Percentiles rank a stretch among this genome's conserved stretches.
Evolutionary conservation across 2,888 invertebrate genomes (phyloP).

Genomic region (Crossocerus cetratus): DNA sequence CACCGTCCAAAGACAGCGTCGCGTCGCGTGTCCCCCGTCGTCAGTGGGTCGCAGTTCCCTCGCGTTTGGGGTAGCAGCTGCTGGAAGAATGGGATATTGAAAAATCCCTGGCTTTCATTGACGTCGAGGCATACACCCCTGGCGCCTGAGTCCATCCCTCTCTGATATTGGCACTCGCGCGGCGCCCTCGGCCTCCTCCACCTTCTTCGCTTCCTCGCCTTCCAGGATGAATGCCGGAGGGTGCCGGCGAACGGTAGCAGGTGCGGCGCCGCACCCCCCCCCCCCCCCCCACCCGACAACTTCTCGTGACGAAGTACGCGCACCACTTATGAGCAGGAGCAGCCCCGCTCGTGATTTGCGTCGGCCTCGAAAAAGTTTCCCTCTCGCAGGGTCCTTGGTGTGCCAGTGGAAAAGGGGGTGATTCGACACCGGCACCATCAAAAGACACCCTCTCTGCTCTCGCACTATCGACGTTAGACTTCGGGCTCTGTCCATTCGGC

Average conservation of each 20-base stretch:
- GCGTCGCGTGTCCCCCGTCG: conserved; percentile 9
- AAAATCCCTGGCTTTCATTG: conserved; percentile 65
- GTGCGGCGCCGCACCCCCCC: too few relatives aligned
- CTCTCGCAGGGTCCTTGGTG: conserved; percentile 24
- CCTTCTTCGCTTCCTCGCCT: conserved; percentile 18
- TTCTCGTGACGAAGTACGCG: conserved; percentile 55
- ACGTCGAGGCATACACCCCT: conserved; percentile 40
- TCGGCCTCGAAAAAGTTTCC: conserved; percentile 29
- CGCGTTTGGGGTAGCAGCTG: conserved; percentile 41
- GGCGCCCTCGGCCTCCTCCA: conserved; percentile 18
- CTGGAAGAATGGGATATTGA: conserved; percentile 67
- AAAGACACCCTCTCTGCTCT: conserved; percentile 6
- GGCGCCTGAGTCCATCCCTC: conserved; percentile 6
- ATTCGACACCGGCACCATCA: background rate
- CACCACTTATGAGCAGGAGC: conserved; percentile 54
- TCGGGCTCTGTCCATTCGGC: background rate
- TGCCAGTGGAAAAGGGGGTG: conserved; percentile 1
- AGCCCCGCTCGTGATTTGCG: conserved; percentile 57
- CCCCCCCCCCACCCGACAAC: conserved; percentile 52
- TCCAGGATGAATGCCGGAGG: conserved; percentile 58
- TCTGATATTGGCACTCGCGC: background rate
- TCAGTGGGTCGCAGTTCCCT: conserved; percentile 35
- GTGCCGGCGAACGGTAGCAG: conserved; percentile 59
- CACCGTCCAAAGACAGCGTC: too few relatives aligned
- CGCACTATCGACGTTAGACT: background rate